These are phyloP conservation scores for Goniozus legneri DNA, from an alignment of 1,140 invertebrate species.

Conservation along the genomic window DNA sequence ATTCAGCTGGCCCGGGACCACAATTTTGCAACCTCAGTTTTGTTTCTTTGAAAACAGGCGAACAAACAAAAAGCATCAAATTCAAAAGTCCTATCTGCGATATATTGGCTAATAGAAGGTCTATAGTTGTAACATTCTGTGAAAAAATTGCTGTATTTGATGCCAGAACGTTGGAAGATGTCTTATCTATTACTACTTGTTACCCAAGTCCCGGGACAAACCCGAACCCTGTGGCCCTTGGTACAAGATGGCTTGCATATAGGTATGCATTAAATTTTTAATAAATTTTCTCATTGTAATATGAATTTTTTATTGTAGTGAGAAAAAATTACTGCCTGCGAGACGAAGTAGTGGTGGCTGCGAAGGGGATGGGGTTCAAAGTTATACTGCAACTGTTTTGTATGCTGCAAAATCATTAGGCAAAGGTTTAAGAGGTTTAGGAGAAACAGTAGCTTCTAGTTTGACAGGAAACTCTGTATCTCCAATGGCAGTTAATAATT, in stretches of 20 bases:
- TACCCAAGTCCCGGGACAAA: slow-evolving; percentile 81
- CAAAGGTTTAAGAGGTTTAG: slow-evolving; percentile 80
- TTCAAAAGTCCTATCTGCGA: slow-evolving; percentile 89
- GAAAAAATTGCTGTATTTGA: slow-evolving; percentile 91
- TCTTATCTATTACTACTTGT: slow-evolving; percentile 83
- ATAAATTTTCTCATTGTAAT: background rate
- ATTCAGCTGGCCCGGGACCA: slow-evolving; percentile 74
- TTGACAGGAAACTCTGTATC: slow-evolving; percentile 65
- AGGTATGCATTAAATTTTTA: slow-evolving; percentile 26
- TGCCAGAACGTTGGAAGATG: slow-evolving; percentile 80
- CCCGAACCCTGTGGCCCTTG: slow-evolving; percentile 87
- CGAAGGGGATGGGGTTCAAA: slow-evolving; percentile 72
- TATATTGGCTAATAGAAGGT: slow-evolving; percentile 78
- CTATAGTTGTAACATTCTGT: slow-evolving; percentile 81
- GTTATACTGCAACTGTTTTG: slow-evolving; percentile 92
- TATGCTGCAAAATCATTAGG: slow-evolving; percentile 91
- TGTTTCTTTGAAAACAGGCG: slow-evolving; percentile 83
- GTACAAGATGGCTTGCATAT: slow-evolving; percentile 75
- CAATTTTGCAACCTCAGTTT: slow-evolving; percentile 86
- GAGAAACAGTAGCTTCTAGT: slow-evolving; percentile 91
- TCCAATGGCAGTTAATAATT: slow-evolving; percentile 40
- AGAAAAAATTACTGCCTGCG: slow-evolving; percentile 76
- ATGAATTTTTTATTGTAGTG: slow-evolving; percentile 54
- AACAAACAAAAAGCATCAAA: slow-evolving; percentile 85
- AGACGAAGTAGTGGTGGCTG: slow-evolving; percentile 85